Base-by-base conservation (phyloP, 2,113 vertebrate genomes). In the Petrocephalus zakoni region DNA sequence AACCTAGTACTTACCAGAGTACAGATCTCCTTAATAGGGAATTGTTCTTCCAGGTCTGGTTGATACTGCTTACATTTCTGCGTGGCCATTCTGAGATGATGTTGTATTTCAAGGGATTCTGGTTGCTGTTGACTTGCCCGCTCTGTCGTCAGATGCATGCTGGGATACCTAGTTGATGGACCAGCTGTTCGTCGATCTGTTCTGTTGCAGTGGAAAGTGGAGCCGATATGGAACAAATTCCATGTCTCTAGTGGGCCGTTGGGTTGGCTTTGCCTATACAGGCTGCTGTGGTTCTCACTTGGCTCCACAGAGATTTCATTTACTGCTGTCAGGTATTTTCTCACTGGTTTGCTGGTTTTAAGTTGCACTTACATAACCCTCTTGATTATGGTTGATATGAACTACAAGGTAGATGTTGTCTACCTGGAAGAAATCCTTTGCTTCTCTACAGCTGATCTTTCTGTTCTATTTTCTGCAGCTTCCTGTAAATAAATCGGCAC, bases 181-280 rank as follows among this genome's bases (percentile, higher is more conserved):
- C 29, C 84, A 56, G 84, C 84, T 55, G 84, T 86, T 25, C 13
- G 84, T 86, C 25, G 52, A 86, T 86, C 84, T 86, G n/a, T 86
- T 86, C 52, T 49, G n/a, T 37, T 51, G 47, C 84, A 21, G n/a
- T 86, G 42, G 46, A 82, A 51, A 55, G 84, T 13, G 15, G 9
- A 29, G 84, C 52, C 25, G 34, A 56, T 37, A 17, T 85, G 84
- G 52, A 85, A 37, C 22, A 0, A 25, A 51, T 34, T 21, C 84
- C 15, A 9, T 29, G 29, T 86, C 5, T 56, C 84, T 56, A 29
- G 7, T 37, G 15, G 19, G n/a, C 51, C 15, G 25, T 55, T 56
- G 29, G 51, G 29, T 56, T 52, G n/a, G 11, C 51, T 55, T 37
- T 53, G 49, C 52, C 17, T 85, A 29, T 37, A 51, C 11, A 2